These are phyloP conservation scores for Myotis findleyi DNA, from an alignment of 2,797 vertebrate genomes.

Conservation along the genomic window DNA sequence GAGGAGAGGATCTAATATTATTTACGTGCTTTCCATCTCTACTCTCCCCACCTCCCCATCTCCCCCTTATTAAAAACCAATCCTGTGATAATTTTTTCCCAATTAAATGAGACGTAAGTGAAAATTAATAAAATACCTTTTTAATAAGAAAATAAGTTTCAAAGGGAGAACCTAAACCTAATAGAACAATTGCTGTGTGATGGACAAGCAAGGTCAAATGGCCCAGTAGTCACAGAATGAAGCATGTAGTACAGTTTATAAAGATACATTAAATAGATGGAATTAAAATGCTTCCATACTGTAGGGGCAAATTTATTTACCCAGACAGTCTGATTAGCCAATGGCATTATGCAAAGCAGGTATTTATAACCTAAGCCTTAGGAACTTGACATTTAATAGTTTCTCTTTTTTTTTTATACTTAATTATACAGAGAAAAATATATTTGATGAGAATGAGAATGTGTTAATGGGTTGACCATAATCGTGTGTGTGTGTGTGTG, in stretches of 20 bases:
- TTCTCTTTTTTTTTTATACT: background rate
- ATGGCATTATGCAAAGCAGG: background rate
- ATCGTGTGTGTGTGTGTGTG: background rate
- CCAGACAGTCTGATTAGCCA: background rate
- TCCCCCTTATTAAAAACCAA: background rate
- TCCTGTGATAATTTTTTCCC: background rate
- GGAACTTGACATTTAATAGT: background rate
- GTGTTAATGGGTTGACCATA: background rate
- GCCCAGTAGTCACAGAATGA: background rate
- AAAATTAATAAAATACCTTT: background rate
- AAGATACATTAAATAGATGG: background rate
- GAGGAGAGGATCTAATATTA: rapidly evolving
- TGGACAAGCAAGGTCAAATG: background rate
- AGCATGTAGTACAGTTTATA: background rate
- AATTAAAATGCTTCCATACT: background rate
- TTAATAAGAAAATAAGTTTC: constrained; percentile 11
- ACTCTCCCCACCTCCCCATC: background rate
- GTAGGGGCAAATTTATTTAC: background rate
- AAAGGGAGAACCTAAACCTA: background rate
- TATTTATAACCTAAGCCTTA: background rate
- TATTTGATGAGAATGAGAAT: background rate
- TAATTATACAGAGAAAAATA: constrained; percentile 24
- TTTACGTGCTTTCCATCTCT: rapidly evolving
- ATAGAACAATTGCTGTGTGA: background rate
- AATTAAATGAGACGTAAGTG: background rate